A percentile compares a stretch with the other conserved stretches of the same genome.
Conservation (phyloP, 2,888 invertebrate genomes). For the Pheosia gnoma region DNA sequence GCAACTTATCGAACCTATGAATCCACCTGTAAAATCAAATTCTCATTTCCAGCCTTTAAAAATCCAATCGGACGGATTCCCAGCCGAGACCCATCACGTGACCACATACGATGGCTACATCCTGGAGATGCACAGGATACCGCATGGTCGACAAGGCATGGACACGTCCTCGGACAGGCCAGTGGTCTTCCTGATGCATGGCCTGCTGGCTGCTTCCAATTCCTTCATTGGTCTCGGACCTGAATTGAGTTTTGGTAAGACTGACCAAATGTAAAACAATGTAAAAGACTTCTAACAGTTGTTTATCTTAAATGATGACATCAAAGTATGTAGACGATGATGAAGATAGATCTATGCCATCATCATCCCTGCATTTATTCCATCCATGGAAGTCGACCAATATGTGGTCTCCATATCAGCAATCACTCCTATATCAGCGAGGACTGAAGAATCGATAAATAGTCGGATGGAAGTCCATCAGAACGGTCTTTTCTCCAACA, state of each 20-base stretch:
- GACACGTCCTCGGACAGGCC: constrained; percentile 34
- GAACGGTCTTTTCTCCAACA: too few relatives aligned
- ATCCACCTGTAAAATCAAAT: not conserved
- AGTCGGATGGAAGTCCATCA: too few relatives aligned
- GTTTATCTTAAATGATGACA: too few relatives aligned
- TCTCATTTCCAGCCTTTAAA: constrained; percentile 41
- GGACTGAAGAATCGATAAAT: too few relatives aligned
- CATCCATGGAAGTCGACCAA: too few relatives aligned
- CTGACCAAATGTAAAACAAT: not conserved
- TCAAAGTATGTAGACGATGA: too few relatives aligned
- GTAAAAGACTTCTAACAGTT: too few relatives aligned
- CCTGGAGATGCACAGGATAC: constrained; percentile 61
- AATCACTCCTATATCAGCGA: too few relatives aligned
- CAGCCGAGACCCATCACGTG: constrained; percentile 52
- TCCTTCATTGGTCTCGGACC: constrained; percentile 46
- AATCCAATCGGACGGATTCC: constrained; percentile 50
- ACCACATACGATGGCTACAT: constrained; percentile 62
- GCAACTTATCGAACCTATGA: too few relatives aligned
- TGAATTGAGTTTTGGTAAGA: constrained; percentile 52
- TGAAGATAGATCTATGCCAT: too few relatives aligned
- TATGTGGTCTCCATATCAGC: too few relatives aligned
- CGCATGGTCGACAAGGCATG: constrained; percentile 38
- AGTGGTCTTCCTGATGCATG: constrained; percentile 65
- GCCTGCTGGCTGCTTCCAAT: constrained; percentile 48
- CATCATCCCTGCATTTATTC: too few relatives aligned